Evolutionary conservation across 2,113 vertebrate genomes (phyloP), one percentile per base, ranked within the genome.

Genomic region (Balaeniceps rex): DNA sequence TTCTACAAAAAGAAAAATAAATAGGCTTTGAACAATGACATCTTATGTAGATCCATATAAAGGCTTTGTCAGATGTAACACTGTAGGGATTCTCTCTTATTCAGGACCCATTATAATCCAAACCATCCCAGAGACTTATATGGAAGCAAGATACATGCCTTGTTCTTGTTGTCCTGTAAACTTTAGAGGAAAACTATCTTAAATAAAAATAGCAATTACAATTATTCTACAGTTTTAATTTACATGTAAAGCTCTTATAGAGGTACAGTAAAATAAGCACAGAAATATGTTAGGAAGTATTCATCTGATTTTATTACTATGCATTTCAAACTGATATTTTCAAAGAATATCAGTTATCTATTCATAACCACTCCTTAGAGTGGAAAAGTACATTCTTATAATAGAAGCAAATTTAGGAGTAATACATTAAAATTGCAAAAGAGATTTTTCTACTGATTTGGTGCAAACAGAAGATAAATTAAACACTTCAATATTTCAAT

Each of bases 1-100:
- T 89, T 79, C 38, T 38, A 82, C 77, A 93, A 92, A 97, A 94
- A 57, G 57, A 47, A 87, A 96, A 96, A 82, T 84, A 96, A 94
- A 75, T 84, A 94, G 91, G n/a, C 28, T 90, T 78, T 75, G 40
- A 42, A 82, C 69, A 89, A 40, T 85, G 80, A 46, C 61, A 63
- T 84, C 81, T 82, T 79, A 46, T 2, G 3, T 31, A 88, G 71
- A 33, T 76, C 34, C 34, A 44, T 70, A 47, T 14, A 80, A 91
- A 89, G n/a, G 51, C 49, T 89, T 89, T 94, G 36, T 71, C 80
- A 94, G 80, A 76, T 76, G 70, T 91, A 77, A 58, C 81, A 16
- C 70, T 34, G 23, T 65, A 84, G 75, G 70, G 40, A 85, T 87
- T 93, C 81, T 87, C 55, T 71, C 77, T 69, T 92, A 33, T 65